Percentiles rank a stretch among this genome's conserved stretches.
These are phyloP conservation scores for Chirona hameri DNA, from an alignment of 2,888 invertebrate genomes.

Conservation along the genomic window DNA sequence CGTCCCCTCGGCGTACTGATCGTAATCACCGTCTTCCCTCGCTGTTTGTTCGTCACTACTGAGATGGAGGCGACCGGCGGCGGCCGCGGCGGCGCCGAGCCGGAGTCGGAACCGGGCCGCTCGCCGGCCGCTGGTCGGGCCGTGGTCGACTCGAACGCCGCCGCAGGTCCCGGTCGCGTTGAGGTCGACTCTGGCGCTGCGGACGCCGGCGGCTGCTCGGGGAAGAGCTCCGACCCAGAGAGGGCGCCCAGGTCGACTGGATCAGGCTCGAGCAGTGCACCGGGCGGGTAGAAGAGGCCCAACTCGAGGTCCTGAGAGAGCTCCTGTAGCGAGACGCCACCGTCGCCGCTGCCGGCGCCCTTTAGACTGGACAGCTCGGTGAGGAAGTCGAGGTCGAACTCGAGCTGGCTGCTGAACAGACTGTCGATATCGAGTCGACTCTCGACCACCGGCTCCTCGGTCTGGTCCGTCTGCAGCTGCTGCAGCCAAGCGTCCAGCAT, in stretches of 20 bases:
- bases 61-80: conserved; percentile 27
- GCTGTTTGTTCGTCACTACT: conserved; percentile 23
- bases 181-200: too few species aligned
- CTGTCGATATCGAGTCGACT: conserved; percentile 3
- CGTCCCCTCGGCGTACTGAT: conserved; percentile 2
- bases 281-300: conserved; percentile 6
- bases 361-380: conserved; percentile 3
- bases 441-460: conserved; percentile 10
- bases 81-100: too few species aligned
- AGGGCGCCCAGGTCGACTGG: not conserved
- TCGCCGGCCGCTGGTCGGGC: too few species aligned
- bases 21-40: not conserved
- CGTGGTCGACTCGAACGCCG: not conserved
- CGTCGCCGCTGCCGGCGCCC: not conserved
- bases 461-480: conserved; percentile 2
- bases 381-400: conserved; percentile 25
- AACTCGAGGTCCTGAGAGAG: not conserved
- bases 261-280: not conserved
- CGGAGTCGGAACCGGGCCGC: not conserved
- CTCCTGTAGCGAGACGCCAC: conserved; percentile 13
- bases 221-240: not conserved
- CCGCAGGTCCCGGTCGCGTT: too few species aligned
- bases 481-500: conserved; percentile 22
- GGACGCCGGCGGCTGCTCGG: not conserved
- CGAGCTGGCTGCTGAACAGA: conserved; percentile 1